Percentiles rank a stretch among this genome's conserved stretches.
Conservation (phyloP, 2,888 invertebrate species). For the Hoplodrina blanda region DNA sequence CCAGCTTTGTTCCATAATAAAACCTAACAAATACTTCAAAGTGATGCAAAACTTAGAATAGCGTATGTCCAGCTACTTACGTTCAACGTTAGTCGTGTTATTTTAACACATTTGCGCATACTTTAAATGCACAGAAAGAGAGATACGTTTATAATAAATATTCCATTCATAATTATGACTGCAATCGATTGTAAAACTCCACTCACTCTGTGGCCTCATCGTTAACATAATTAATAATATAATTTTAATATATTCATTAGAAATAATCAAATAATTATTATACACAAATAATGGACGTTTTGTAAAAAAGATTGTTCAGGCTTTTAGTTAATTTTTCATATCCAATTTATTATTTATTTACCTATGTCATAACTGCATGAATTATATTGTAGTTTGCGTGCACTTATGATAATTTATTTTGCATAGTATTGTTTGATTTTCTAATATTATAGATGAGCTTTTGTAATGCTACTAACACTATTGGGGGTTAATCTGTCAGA, state of each 20-base stretch:
- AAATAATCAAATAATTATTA: slow-evolving; percentile 24
- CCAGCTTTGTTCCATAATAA: no score
- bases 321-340: slow-evolving; percentile 40
- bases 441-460: background rate
- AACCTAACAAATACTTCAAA: background rate
- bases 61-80: slow-evolving; percentile 5
- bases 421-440: slow-evolving; percentile 37
- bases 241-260: slow-evolving; percentile 41
- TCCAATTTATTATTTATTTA: slow-evolving; percentile 29
- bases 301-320: slow-evolving; percentile 27
- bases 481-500: background rate
- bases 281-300: slow-evolving; percentile 14
- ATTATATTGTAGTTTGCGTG: slow-evolving; percentile 13
- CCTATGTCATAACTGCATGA: background rate
- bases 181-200: slow-evolving; percentile 32
- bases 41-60: slow-evolving; percentile 14
- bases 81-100: slow-evolving; percentile 11
- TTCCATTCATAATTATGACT: slow-evolving; percentile 24
- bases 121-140: background rate
- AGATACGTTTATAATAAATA: slow-evolving; percentile 23
- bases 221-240: slow-evolving; percentile 34
- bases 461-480: background rate
- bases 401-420: slow-evolving; percentile 6
- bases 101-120: background rate
- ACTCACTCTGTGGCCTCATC: slow-evolving; percentile 46